These are phyloP conservation scores for Hydrolagus affinis DNA, from an alignment of 2,113 vertebrate species.

Conservation along the genomic window DNA sequence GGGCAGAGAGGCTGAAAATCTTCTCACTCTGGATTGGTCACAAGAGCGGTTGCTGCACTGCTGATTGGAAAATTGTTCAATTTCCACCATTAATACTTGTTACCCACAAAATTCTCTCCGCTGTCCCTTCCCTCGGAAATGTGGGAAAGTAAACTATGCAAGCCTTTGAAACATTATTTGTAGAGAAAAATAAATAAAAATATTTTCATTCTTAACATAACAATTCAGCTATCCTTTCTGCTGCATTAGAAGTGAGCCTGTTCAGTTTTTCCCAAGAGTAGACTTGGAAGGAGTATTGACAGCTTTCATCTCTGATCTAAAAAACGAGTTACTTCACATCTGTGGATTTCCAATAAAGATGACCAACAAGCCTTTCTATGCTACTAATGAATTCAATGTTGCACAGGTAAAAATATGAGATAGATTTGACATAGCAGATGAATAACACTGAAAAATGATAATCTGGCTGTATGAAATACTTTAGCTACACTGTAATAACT, in stretches of 20 bases:
- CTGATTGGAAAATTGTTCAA: no score
- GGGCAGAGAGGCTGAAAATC: no score
- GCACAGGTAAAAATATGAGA: slow-evolving; percentile 48
- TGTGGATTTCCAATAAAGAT: slow-evolving; percentile 71
- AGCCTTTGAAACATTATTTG: not conserved
- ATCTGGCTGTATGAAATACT: slow-evolving; percentile 36
- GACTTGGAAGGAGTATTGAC: slow-evolving; percentile 58
- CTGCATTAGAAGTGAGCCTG: slow-evolving; percentile 74
- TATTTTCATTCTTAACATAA: slow-evolving; percentile 5
- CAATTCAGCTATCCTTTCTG: slow-evolving; percentile 66
- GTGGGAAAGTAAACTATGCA: no score
- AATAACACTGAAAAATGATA: slow-evolving; percentile 41
- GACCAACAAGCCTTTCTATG: slow-evolving; percentile 59
- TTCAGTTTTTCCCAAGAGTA: slow-evolving; percentile 63
- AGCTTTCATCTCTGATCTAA: slow-evolving; percentile 66
- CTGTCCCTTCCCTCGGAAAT: no score
- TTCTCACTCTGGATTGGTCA: no score
- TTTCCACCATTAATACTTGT: no score
- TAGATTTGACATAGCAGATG: slow-evolving; percentile 26
- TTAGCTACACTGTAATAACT: slow-evolving; percentile 20
- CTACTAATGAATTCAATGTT: slow-evolving; percentile 46
- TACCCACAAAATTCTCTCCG: no score
- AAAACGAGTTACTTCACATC: slow-evolving; percentile 50
- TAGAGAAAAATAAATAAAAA: not conserved
- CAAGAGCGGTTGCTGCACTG: no score